Conservation (phyloP, 1,140 invertebrate genomes). For the Drosophila paulistorum region DNA sequence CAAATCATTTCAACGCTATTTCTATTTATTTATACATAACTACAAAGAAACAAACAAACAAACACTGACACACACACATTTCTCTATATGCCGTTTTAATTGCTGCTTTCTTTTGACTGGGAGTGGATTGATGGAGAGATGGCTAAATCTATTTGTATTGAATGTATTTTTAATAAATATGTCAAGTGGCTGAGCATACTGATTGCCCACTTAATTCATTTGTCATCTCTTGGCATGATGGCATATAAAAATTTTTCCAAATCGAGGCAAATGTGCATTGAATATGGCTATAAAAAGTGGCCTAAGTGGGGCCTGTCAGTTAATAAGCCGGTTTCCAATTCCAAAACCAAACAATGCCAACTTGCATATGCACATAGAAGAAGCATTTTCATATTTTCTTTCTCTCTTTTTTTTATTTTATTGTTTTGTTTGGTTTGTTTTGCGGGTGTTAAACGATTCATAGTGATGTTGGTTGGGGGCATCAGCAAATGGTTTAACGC, state of each 20-base stretch:
- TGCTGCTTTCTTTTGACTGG: constrained; percentile 66
- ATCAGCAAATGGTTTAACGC: constrained; percentile 75
- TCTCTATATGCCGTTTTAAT: constrained; percentile 65
- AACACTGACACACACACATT: constrained; percentile 28
- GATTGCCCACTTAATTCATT: constrained; percentile 61
- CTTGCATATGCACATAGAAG: constrained; percentile 54
- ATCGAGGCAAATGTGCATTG: constrained; percentile 42
- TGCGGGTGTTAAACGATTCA: constrained; percentile 36
- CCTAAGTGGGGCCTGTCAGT: constrained; percentile 47
- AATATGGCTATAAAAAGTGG: constrained; percentile 45
- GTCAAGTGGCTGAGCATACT: constrained; percentile 53
- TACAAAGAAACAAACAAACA: constrained; percentile 28
- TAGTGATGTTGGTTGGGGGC: background rate
- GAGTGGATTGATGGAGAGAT: background rate
- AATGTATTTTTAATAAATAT: constrained; percentile 49
- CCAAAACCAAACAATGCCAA: constrained; percentile 61
- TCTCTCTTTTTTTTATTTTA: background rate
- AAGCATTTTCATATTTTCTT: constrained; percentile 48
- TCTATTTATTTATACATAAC: constrained; percentile 43
- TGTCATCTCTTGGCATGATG: constrained; percentile 45
- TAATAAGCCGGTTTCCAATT: constrained; percentile 56
- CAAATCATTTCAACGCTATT: constrained; percentile 63
- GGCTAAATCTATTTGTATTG: background rate
- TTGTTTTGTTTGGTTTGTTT: constrained; percentile 1
- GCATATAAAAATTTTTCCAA: constrained; percentile 13